A percentile compares a stretch with the other conserved stretches of the same genome.
Evolutionary conservation across 2,797 vertebrate species (phyloP).

Genomic region (Halcyon badia): DNA sequence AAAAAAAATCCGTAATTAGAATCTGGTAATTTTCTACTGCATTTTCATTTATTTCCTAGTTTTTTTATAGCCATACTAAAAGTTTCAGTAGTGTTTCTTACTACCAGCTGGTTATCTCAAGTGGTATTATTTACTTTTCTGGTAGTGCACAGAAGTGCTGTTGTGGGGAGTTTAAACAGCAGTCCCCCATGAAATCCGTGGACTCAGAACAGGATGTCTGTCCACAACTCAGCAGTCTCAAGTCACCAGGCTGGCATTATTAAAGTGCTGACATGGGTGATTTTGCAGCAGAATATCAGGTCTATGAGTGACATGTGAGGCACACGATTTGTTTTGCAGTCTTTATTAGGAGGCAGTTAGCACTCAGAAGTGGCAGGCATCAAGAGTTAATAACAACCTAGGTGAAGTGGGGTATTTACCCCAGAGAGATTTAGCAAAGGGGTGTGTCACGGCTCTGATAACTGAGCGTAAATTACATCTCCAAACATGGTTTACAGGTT

Average conservation of each 20-base stretch:
- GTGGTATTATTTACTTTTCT: neutral
- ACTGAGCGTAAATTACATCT: neutral
- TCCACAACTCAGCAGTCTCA: neutral
- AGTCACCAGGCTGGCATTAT: neutral
- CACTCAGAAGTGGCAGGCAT: rapidly evolving
- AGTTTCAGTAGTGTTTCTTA: neutral
- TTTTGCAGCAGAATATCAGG: neutral
- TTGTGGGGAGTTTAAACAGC: neutral
- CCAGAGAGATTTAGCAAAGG: neutral
- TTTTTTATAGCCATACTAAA: neutral
- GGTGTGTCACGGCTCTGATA: neutral
- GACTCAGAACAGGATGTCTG: neutral
- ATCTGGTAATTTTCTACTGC: neutral
- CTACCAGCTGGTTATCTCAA: neutral
- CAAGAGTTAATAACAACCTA: neutral
- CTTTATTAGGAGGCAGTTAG: neutral
- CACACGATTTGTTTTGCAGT: neutral
- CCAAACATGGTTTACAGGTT: neutral
- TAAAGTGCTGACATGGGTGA: neutral
- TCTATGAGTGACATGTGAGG: neutral
- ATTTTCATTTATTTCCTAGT: neutral
- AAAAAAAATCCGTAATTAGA: neutral
- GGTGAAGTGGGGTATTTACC: neutral
- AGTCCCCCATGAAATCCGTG: neutral
- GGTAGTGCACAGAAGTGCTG: neutral